These are phyloP conservation scores for Brachionus asplanchnoidis DNA, from an alignment of 1,140 invertebrate genomes.

Conservation along the genomic window DNA sequence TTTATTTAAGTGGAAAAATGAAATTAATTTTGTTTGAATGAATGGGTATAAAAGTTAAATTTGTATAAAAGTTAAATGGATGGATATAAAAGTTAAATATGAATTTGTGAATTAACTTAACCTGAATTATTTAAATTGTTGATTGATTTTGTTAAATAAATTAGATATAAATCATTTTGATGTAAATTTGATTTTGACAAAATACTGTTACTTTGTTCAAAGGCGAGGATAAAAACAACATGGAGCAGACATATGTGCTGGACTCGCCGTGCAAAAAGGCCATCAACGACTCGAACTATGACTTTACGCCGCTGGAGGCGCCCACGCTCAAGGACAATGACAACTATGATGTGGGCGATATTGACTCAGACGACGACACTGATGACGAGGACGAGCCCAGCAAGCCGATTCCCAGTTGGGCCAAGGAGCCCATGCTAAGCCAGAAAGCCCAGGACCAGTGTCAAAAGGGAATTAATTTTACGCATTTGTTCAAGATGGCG, in stretches of 20 bases:
- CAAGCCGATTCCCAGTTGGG: constrained; percentile 46
- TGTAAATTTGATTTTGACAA: too few relatives aligned
- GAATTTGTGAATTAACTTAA: too few relatives aligned
- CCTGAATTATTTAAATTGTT: too few relatives aligned
- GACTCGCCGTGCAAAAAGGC: not conserved
- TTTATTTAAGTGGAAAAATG: too few relatives aligned
- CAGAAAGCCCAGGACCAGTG: constrained; percentile 31
- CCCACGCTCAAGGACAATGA: constrained; percentile 42
- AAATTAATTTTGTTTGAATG: too few relatives aligned
- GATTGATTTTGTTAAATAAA: too few relatives aligned
- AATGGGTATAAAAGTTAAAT: too few relatives aligned
- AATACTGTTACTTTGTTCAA: not conserved
- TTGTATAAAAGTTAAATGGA: too few relatives aligned
- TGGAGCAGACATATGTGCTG: constrained; percentile 12
- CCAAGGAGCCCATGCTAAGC: constrained; percentile 45
- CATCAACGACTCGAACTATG: not conserved
- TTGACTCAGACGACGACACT: constrained; percentile 46
- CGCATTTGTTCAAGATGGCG: not conserved
- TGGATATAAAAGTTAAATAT: too few relatives aligned
- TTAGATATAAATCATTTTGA: too few relatives aligned
- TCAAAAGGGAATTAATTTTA: constrained; percentile 19
- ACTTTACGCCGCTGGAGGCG: not conserved
- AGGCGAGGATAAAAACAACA: not conserved
- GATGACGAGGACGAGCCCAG: constrained; percentile 45
- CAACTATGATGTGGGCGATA: constrained; percentile 46